Conservation (phyloP, 2,888 invertebrate species). For the Antheraea assamensis region DNA sequence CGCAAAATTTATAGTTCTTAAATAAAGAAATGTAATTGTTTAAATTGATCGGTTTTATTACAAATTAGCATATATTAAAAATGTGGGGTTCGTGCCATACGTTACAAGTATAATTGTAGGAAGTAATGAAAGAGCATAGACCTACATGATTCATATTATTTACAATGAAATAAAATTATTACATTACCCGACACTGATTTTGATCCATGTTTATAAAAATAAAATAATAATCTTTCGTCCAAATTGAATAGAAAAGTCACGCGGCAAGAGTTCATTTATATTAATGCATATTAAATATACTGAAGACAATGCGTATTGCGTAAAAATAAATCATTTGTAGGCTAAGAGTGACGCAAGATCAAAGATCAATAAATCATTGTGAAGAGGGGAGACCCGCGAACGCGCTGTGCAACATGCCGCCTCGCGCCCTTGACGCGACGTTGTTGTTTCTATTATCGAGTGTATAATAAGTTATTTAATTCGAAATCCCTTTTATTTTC, state of each 20-base stretch:
- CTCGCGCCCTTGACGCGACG: constrained; percentile 33
- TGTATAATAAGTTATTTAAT: constrained; percentile 7
- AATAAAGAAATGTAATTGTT: too few species aligned
- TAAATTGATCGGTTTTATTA: too few species aligned
- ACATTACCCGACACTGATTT: too few species aligned
- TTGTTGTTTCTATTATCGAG: constrained; percentile 20
- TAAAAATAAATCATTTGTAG: constrained; percentile 15
- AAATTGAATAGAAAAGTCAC: neutral
- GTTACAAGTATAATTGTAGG: too few species aligned
- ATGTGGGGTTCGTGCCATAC: too few species aligned
- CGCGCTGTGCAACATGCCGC: constrained; percentile 15
- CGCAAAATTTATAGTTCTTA: too few species aligned
- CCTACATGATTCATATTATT: too few species aligned
- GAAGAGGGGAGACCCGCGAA: constrained; percentile 12
- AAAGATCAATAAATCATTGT: constrained; percentile 35
- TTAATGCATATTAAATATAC: neutral
- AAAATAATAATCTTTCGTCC: too few species aligned
- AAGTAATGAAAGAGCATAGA: too few species aligned
- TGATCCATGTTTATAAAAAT: too few species aligned
- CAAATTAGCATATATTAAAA: too few species aligned
- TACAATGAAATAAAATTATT: too few species aligned
- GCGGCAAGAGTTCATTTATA: neutral
- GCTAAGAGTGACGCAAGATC: constrained; percentile 29
- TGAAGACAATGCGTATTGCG: neutral
- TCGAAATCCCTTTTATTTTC: neutral